Percentiles rank a stretch among this genome's conserved stretches.
Evolutionary conservation across 2,113 vertebrate species (phyloP).

Genomic region (Bungarus multicinctus): DNA sequence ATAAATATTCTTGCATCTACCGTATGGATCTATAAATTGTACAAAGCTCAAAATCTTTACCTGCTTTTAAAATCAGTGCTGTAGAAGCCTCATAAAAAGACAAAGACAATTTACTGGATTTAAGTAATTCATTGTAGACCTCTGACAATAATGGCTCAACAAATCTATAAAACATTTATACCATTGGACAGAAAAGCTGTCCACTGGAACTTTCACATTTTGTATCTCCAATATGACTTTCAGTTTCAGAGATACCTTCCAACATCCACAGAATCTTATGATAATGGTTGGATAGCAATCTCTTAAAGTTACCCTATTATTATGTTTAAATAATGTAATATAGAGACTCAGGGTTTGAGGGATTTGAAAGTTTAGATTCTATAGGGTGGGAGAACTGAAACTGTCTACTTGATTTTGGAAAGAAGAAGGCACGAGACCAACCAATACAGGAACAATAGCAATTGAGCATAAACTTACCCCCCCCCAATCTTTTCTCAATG

Average conservation of each 20-base stretch:
- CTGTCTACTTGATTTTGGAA: background rate
- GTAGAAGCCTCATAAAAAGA: background rate
- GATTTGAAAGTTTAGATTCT: background rate
- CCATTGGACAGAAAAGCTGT: background rate
- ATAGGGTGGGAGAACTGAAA: background rate
- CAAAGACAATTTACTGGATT: background rate
- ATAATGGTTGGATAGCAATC: background rate
- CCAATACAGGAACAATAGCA: background rate
- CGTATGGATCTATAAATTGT: background rate
- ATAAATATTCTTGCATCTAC: background rate
- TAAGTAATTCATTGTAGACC: background rate
- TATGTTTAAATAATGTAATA: background rate
- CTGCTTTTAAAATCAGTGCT: background rate
- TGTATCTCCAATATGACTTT: background rate
- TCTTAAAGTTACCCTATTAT: background rate
- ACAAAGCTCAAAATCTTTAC: background rate
- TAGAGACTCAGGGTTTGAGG: background rate
- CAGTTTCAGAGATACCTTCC: background rate
- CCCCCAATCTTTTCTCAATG: background rate
- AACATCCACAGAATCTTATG: background rate
- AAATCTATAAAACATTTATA: background rate
- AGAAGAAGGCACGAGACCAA: background rate
- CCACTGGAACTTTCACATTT: background rate
- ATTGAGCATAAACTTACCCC: background rate
- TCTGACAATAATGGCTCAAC: background rate